phyloP scores from a whole-genome alignment of 1,140 invertebrate genomes.

The Papilio helenus region DNA sequence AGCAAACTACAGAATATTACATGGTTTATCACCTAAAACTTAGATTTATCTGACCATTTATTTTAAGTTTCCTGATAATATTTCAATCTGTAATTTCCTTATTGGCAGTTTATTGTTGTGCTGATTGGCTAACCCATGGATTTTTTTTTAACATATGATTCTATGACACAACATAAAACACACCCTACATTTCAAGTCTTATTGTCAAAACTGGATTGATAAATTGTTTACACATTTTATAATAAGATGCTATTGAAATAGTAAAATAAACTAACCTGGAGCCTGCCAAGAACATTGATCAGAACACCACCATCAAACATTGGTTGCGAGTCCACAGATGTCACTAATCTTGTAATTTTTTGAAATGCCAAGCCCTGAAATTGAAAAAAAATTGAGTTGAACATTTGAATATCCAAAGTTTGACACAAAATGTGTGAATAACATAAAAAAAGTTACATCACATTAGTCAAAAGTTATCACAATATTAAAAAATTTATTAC shows the following conservation, averaged over 20 bases:
- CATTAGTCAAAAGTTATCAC: not conserved
- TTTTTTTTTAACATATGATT: no score
- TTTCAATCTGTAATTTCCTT: no score
- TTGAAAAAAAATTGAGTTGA: conserved; percentile 30
- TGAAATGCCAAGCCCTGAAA: conserved; percentile 90
- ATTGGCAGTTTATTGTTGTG: no score
- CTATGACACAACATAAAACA: no score
- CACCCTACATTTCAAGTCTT: no score
- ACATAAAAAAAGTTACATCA: not conserved
- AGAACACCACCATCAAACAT: conserved; percentile 97
- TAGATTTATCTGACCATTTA: no score
- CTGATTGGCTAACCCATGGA: no score
- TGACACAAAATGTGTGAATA: not conserved
- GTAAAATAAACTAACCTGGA: conserved; percentile 88
- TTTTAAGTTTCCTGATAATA: no score
- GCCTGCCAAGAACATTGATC: conserved; percentile 95
- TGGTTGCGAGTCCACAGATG: conserved; percentile 96
- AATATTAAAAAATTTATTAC: not conserved
- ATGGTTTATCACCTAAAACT: no score
- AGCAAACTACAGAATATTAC: no score
- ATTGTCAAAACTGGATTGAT: not conserved
- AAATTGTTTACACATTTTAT: no score
- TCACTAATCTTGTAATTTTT: conserved; percentile 95
- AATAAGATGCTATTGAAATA: no score
- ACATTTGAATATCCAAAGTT: not conserved